Percentiles rank a stretch among this genome's conserved stretches.
These are phyloP conservation scores for Trichopoda pennipes DNA, from an alignment of 2,888 invertebrate species.

Conservation along the genomic window DNA sequence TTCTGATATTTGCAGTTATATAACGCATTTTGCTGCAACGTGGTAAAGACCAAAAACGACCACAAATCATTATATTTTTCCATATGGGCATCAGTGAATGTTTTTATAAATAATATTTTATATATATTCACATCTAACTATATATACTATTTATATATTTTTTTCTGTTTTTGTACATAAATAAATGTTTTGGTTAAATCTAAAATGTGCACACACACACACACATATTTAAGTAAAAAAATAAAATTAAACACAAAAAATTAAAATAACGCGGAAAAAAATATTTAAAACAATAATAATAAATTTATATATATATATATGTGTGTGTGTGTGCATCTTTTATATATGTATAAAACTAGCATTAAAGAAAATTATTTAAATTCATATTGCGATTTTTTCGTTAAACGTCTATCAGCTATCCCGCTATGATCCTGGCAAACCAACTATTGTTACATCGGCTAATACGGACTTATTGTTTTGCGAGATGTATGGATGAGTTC, in stretches of 20 bases:
- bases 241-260: constrained; percentile 31
- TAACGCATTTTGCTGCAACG: constrained; percentile 59
- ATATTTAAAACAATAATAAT: constrained; percentile 15
- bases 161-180: not conserved
- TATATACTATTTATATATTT: too few relatives aligned
- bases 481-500: too few relatives aligned
- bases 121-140: not conserved
- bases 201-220: constrained; percentile 52
- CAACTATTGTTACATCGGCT: too few relatives aligned
- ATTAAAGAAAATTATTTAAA: too few relatives aligned
- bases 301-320: constrained; percentile 12
- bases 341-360: too few relatives aligned
- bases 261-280: too few relatives aligned
- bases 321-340: too few relatives aligned
- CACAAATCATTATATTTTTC: constrained; percentile 55
- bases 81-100: constrained; percentile 4
- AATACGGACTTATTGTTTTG: too few relatives aligned
- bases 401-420: too few relatives aligned
- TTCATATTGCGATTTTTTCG: too few relatives aligned
- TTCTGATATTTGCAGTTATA: constrained; percentile 48
- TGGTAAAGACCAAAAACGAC: constrained; percentile 42
- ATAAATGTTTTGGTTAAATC: constrained; percentile 46
- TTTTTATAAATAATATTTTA: not conserved
- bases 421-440: too few relatives aligned
- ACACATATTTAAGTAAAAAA: constrained; percentile 33